A percentile compares a stretch with the other conserved stretches of the same genome.
Evolutionary conservation across 2,888 invertebrate genomes (phyloP).

Genomic region (Netelia inedita): DNA sequence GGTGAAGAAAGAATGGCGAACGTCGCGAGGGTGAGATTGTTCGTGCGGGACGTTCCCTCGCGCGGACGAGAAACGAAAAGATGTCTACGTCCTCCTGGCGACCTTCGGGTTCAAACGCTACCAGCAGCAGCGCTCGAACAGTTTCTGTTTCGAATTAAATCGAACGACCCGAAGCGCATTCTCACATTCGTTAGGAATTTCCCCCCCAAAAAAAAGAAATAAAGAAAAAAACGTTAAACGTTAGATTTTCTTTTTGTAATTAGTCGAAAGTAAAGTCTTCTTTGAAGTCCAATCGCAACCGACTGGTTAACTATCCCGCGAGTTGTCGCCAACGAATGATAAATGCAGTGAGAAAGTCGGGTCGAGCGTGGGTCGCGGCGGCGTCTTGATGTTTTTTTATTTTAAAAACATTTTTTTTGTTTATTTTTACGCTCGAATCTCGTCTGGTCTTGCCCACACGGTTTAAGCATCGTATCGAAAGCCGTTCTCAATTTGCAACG

Average conservation of each 20-base stretch:
- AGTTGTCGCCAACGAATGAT: constrained; percentile 44
- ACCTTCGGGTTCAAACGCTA: constrained; percentile 19
- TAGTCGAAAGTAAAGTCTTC: background rate
- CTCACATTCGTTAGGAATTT: too few relatives aligned
- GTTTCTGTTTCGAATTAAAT: background rate
- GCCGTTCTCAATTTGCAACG: constrained; percentile 29
- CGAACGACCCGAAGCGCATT: background rate
- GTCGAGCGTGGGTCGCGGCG: constrained; percentile 43
- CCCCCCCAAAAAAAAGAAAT: too few relatives aligned
- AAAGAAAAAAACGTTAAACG: background rate
- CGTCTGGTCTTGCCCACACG: constrained; percentile 30
- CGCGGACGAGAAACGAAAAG: constrained; percentile 35
- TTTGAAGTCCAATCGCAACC: constrained; percentile 12
- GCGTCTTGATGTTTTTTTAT: constrained; percentile 19
- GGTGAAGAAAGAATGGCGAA: constrained; percentile 29
- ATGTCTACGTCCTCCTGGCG: constrained; percentile 21
- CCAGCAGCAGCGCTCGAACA: background rate
- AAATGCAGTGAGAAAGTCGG: constrained; percentile 53
- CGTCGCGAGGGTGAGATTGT: constrained; percentile 23
- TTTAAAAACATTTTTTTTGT: constrained; percentile 9
- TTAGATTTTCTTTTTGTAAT: background rate
- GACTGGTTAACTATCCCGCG: constrained; percentile 1
- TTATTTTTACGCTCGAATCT: constrained; percentile 29
- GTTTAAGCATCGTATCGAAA: constrained; percentile 19
- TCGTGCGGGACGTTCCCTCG: constrained; percentile 46